phyloP scores from a whole-genome alignment of 2,113 vertebrate genomes.

The Sinosuthora webbiana region DNA sequence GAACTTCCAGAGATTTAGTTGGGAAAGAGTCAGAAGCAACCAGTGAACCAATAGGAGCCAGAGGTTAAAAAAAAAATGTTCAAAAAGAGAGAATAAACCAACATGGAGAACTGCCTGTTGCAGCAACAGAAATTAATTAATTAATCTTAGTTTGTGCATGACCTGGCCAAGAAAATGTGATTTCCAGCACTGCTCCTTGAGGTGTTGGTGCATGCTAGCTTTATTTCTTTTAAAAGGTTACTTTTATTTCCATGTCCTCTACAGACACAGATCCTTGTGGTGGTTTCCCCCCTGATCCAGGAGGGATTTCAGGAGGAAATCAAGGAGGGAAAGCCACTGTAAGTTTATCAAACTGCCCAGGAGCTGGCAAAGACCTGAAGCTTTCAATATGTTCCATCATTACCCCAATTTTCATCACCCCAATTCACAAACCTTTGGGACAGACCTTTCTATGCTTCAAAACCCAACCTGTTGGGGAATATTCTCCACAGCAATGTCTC shows the following conservation, averaged over 20 bases:
- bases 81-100: not conserved
- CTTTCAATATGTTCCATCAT: not conserved
- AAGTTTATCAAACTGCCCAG: not conserved
- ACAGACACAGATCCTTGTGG: rapidly evolving
- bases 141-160: too few species aligned
- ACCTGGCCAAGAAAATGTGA: not conserved
- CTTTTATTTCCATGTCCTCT: not conserved
- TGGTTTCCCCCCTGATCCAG: not conserved
- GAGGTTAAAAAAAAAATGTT: not conserved
- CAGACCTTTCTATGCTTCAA: not conserved
- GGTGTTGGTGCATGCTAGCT: rapidly evolving
- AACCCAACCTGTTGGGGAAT: not conserved
- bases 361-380: not conserved
- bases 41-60: rapidly evolving
- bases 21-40: not conserved
- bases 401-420: rapidly evolving
- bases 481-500: not conserved
- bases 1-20: not conserved
- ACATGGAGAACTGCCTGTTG: not conserved
- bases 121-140: not conserved
- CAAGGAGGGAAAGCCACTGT: not conserved
- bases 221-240: not conserved
- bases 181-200: not conserved
- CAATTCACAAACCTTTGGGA: not conserved
- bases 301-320: not conserved